These are phyloP conservation scores for Campoletis raptor DNA, from an alignment of 2,888 invertebrate species.

Conservation along the genomic window DNA sequence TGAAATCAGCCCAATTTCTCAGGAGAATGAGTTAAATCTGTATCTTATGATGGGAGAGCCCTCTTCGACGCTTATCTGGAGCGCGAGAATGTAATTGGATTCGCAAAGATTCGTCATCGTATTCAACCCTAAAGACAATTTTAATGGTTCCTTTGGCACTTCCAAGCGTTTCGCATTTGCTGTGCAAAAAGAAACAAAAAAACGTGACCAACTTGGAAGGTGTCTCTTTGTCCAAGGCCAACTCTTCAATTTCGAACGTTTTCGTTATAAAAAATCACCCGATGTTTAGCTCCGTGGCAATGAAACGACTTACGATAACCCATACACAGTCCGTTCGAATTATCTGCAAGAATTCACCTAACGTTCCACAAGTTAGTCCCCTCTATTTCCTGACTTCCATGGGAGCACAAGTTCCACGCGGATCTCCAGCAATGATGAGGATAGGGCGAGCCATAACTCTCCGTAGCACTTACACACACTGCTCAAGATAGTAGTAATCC, in stretches of 20 bases:
- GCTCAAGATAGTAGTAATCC: conserved; percentile 39
- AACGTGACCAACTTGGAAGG: neutral
- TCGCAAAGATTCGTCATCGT: conserved; percentile 32
- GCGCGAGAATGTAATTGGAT: conserved; percentile 21
- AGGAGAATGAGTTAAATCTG: conserved; percentile 8
- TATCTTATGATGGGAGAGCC: neutral
- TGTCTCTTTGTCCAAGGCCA: conserved; percentile 13
- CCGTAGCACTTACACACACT: conserved; percentile 37
- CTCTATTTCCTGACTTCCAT: conserved; percentile 44
- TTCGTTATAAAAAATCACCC: neutral
- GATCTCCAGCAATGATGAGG: conserved; percentile 56
- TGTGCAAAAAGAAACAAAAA: neutral
- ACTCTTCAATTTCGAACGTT: conserved; percentile 9
- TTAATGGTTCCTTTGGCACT: conserved; percentile 10
- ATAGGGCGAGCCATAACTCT: conserved; percentile 57
- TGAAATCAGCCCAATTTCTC: conserved; percentile 52
- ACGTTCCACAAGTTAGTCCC: conserved; percentile 17
- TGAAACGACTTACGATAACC: neutral
- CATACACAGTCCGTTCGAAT: conserved; percentile 20
- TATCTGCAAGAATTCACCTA: conserved; percentile 50
- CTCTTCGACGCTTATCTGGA: conserved; percentile 1
- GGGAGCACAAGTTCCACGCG: conserved; percentile 50
- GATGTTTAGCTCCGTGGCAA: neutral
- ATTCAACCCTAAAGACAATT: neutral
- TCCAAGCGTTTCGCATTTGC: neutral